phyloP scores from a whole-genome alignment of 2,797 vertebrate species.

The Spea hammondii region DNA sequence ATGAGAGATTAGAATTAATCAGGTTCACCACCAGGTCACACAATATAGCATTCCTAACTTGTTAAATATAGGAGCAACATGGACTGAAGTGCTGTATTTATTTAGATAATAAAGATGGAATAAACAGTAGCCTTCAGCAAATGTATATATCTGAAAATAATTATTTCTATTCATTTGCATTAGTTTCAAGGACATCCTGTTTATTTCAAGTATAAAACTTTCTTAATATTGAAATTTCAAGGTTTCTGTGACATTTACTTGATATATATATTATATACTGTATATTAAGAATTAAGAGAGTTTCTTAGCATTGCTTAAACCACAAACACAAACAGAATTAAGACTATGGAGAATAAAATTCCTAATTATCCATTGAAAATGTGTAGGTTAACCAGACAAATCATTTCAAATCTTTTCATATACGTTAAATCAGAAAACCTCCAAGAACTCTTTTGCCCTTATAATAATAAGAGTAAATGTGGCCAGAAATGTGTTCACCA shows the following conservation, averaged over 20 bases:
- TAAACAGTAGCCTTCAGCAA: not conserved
- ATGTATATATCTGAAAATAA: not conserved
- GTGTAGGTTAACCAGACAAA: no score
- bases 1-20: no score
- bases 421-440: no score
- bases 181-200: not conserved
- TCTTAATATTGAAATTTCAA: slow-evolving; percentile 1
- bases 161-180: not conserved
- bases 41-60: no score
- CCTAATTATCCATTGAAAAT: no score
- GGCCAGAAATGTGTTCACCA: no score
- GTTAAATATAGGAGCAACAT: no score
- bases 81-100: not conserved
- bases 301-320: not conserved
- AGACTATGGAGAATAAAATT: no score
- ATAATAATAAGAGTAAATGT: no score
- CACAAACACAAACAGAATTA: not conserved
- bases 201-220: not conserved
- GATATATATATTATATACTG: not conserved
- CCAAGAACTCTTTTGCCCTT: no score
- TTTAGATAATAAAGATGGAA: not conserved
- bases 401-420: no score
- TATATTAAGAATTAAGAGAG: not conserved
- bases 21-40: no score
- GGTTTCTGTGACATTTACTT: not conserved